A percentile compares a stretch with the other conserved stretches of the same genome.
phyloP scores from a whole-genome alignment of 1,140 invertebrate genomes.

The Drosophila malerkotliana region DNA sequence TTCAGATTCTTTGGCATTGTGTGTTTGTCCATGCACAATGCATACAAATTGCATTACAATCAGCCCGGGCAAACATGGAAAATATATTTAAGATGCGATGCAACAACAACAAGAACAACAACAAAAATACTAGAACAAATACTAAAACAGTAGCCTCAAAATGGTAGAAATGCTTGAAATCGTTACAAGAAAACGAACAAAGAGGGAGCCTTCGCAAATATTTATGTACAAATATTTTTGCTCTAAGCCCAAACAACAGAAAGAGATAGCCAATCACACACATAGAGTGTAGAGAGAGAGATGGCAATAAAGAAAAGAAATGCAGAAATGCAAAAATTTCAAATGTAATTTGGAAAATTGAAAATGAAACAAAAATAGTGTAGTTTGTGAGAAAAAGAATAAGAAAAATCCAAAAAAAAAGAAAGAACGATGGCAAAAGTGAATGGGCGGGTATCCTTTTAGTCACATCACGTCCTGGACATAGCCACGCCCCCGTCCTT shows the following conservation, averaged over 20 bases:
- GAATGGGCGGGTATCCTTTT: background rate
- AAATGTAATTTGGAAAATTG: constrained; percentile 79
- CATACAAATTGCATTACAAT: constrained; percentile 81
- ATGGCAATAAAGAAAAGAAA: constrained; percentile 17
- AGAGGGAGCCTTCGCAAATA: constrained; percentile 55
- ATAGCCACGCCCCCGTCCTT: constrained; percentile 5
- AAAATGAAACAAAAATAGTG: constrained; percentile 25
- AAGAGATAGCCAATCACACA: background rate
- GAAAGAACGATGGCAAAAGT: constrained; percentile 1
- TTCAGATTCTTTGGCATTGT: background rate
- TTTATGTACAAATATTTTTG: constrained; percentile 66
- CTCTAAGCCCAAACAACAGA: constrained; percentile 41
- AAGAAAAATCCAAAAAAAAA: background rate
- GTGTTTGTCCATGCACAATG: constrained; percentile 67
- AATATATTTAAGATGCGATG: constrained; percentile 55
- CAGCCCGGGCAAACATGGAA: constrained; percentile 70
- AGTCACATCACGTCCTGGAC: constrained; percentile 47
- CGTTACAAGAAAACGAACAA: constrained; percentile 50
- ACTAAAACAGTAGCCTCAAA: too few species aligned
- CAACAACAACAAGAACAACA: background rate
- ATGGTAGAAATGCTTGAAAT: constrained; percentile 44
- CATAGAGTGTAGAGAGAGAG: constrained; percentile 2
- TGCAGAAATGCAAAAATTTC: constrained; percentile 60
- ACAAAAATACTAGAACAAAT: too few species aligned
- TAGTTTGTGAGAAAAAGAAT: background rate